Evolutionary conservation across 2,888 invertebrate species (phyloP), one percentile per base, ranked within the genome.

Genomic region (Plusia festucae): DNA sequence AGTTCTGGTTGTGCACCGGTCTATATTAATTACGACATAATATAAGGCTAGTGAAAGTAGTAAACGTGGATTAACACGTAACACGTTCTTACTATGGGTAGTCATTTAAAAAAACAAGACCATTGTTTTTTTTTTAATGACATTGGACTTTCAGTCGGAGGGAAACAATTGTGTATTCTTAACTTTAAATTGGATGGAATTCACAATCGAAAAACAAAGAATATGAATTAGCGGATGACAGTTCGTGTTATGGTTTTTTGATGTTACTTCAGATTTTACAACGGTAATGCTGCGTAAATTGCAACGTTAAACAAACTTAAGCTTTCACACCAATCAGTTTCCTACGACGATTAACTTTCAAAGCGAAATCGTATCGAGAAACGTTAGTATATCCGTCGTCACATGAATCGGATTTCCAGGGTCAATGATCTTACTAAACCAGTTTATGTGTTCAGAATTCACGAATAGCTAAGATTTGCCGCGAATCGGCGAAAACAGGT

Each of bases 11-110:
- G 75, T 72, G 65, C 78, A 75, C 62, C 62, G 59, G 62, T 70
- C 78, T 75, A 79, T 77, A 77, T 78, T 81, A 81, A 82, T 81
- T 81, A 82, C 80, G 66, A 75, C 70, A 79, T 27, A 71, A 56
- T 40, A 53, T 53, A 30, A 30, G 52, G 65, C 51, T 22, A 78
- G 81, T 81, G 81, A 81, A 81, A 81, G 81, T 81, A 62, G n/a
- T n/a, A n/a, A n/a, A 71, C 66, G 67, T 30, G 56, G 58, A 72
- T 66, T 62, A 62, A 53, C 67, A 71, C 71, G 68, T 71, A 70
- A 77, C 65, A n/a, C 55, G 52, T 5, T 53, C 13, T 53, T 73
- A 81, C 76, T 52, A 69, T 44, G 59, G 55, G 64, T 75, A n/a
- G 49, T 49, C 7, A 6, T 64, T 65, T 57, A 59, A 30, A 40